Conservation (phyloP, 1,140 invertebrate genomes). For the Drosophila sulfurigaster region DNA sequence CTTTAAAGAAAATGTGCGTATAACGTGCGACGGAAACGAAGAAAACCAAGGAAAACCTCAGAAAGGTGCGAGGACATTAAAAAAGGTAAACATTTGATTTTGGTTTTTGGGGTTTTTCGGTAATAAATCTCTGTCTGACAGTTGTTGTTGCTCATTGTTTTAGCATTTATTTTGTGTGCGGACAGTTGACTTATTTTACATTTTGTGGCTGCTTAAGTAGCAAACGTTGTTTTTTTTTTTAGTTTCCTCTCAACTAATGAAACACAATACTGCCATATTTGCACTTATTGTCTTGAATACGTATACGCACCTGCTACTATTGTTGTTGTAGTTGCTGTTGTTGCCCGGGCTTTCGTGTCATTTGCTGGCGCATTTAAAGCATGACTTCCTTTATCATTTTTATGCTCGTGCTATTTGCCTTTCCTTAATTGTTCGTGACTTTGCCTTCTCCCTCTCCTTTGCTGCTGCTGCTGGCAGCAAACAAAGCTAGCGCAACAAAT, state of each 20-base stretch:
- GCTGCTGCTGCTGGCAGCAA: conserved; percentile 14
- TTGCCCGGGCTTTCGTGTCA: conserved; percentile 24
- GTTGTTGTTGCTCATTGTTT: conserved; percentile 15
- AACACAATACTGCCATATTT: conserved; percentile 12
- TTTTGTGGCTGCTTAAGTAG: neutral
- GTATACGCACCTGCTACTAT: conserved; percentile 22
- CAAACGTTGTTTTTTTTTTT: neutral
- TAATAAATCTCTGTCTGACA: conserved; percentile 66
- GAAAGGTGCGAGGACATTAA: conserved; percentile 62
- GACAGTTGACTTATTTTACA: conserved; percentile 25
- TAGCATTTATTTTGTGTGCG: neutral
- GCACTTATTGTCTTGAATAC: conserved; percentile 8
- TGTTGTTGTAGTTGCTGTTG: neutral
- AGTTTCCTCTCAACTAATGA: conserved; percentile 11
- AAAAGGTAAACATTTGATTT: conserved; percentile 57
- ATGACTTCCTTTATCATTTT: conserved; percentile 43
- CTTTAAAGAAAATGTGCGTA: conserved; percentile 17
- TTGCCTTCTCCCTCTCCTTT: neutral
- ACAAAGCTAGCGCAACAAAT: conserved; percentile 51
- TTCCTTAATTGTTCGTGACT: conserved; percentile 7
- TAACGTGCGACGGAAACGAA: conserved; percentile 5
- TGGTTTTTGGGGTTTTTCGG: conserved; percentile 38
- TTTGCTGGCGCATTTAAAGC: conserved; percentile 46
- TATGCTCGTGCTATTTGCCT: conserved; percentile 11
- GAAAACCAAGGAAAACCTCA: conserved; percentile 35